These are phyloP conservation scores for Ceratosolen fusciceps DNA, from an alignment of 1,140 invertebrate species.

Conservation along the genomic window DNA sequence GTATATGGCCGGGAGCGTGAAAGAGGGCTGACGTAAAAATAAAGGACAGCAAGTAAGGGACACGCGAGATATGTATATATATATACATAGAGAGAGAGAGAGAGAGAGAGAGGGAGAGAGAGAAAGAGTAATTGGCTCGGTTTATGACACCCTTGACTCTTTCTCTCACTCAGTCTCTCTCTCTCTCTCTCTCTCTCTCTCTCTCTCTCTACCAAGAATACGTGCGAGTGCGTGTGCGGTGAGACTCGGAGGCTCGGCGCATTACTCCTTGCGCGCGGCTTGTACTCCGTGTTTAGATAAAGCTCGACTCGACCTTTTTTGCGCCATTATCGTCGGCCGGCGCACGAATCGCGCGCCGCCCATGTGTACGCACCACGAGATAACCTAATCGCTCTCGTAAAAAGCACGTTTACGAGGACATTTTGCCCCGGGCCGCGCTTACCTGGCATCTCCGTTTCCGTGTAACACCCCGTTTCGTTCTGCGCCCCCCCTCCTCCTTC, in stretches of 20 bases:
- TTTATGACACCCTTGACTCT: constrained; percentile 52
- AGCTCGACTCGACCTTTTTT: constrained; percentile 48
- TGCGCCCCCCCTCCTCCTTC: background rate
- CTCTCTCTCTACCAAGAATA: background rate
- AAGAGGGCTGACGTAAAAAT: background rate
- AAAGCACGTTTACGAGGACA: constrained; percentile 54
- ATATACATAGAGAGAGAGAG: background rate
- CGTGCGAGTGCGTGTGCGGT: background rate
- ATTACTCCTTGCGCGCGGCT: constrained; percentile 31
- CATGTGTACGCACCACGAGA: constrained; percentile 37
- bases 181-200: background rate
- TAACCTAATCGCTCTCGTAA: constrained; percentile 59
- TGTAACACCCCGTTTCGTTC: constrained; percentile 1
- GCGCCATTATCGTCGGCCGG: constrained; percentile 41
- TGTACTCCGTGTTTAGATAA: constrained; percentile 52
- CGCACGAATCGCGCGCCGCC: constrained; percentile 2
- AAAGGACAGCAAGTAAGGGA: background rate
- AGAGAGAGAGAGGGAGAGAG: constrained; percentile 27
- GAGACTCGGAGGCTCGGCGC: constrained; percentile 5
- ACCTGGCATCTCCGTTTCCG: constrained; percentile 23
- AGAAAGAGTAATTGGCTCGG: constrained; percentile 51
- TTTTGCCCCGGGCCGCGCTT: constrained; percentile 8
- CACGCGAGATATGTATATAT: too few relatives aligned
- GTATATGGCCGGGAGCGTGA: constrained; percentile 23
- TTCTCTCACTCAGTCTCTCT: background rate